A percentile compares a stretch with the other conserved stretches of the same genome.
Evolutionary conservation across 2,888 invertebrate genomes (phyloP).

Genomic region (Acrocera orbiculus): DNA sequence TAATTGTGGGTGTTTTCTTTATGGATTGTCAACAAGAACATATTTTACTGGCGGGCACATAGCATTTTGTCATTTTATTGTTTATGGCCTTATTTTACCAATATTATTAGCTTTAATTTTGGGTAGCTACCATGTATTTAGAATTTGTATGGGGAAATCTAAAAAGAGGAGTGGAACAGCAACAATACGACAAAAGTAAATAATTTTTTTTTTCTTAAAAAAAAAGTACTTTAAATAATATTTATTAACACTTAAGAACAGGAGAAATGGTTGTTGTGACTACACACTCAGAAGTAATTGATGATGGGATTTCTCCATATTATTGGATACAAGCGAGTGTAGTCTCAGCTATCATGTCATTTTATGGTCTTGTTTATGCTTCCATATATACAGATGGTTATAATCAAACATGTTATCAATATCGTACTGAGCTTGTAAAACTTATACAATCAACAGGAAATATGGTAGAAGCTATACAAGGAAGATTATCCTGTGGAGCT

Average conservation of each 20-base stretch:
- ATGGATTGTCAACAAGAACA: constrained; percentile 41
- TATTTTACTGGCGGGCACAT: constrained; percentile 48
- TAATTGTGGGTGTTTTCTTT: constrained; percentile 52
- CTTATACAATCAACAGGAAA: constrained; percentile 30
- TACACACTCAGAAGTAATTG: constrained; percentile 39
- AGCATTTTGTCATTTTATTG: constrained; percentile 47
- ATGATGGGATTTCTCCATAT: constrained; percentile 41
- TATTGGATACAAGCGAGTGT: constrained; percentile 53
- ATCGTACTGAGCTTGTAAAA: constrained; percentile 46
- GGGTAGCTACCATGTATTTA: constrained; percentile 48
- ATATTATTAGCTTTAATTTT: constrained; percentile 44
- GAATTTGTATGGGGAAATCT: constrained; percentile 45
- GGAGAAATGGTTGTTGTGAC: constrained; percentile 49
- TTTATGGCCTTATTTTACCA: constrained; percentile 45
- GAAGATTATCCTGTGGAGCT: constrained; percentile 50
- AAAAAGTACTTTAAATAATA: background rate
- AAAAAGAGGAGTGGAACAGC: constrained; percentile 27
- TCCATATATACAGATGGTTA: constrained; percentile 55
- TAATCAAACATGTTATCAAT: constrained; percentile 56
- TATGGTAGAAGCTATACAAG: constrained; percentile 28
- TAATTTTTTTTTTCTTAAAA: background rate
- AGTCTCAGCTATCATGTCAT: constrained; percentile 41
- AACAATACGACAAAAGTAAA: constrained; percentile 27
- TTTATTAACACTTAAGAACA: constrained; percentile 32
- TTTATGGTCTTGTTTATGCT: constrained; percentile 51